Base-by-base conservation (phyloP, 1,140 invertebrate genomes). In the Monochamus saltuarius region DNA sequence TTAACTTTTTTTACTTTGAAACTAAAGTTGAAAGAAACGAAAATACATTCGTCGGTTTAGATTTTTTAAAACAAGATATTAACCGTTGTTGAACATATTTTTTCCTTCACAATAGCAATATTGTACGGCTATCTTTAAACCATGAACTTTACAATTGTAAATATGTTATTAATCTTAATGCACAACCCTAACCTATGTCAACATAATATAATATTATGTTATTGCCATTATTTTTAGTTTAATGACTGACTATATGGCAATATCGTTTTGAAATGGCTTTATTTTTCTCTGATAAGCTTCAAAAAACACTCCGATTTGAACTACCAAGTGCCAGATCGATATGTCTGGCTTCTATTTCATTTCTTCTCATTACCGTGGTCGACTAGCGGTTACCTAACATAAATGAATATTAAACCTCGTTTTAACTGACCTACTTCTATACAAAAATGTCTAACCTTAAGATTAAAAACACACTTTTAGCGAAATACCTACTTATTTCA, bases 271-370 rank as follows among this genome's bases (percentile, higher is more conserved):
- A 38, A 40, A 43, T 43, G 52, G 52, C 11, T 51, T 51, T 51
- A 59, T 59, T 52, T 59, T 59, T 59, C 17, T 39, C 4, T 40
- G 37, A 59, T 49, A 51, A 58, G 16, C n/a, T 51, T 43, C 40
- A 49, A 58, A 61, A 67, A 62, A 66, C 56, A 62, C 36, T 59
- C 13, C 42, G 56, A 59, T 51, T 51, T 37, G 56, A 51, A 59
- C 56, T 40, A 49, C 17, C n/a, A 59, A 59, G 10, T 52, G 7
- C 19, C 16, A 22, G 63, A 65, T 65, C 63, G 63, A 65, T 65
- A 65, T 37, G 63, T 61, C 63, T 65, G 63, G 59, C 58, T 40
- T 29, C 38, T 47, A 52, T 38, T 64, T 55, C 43, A n/a, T 14
- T n/a, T 57, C 37, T 39, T 54, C n/a, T 13, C 16, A 42, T 42